Conservation (phyloP, 2,888 invertebrate species). For the Scaeva pyrastri region DNA sequence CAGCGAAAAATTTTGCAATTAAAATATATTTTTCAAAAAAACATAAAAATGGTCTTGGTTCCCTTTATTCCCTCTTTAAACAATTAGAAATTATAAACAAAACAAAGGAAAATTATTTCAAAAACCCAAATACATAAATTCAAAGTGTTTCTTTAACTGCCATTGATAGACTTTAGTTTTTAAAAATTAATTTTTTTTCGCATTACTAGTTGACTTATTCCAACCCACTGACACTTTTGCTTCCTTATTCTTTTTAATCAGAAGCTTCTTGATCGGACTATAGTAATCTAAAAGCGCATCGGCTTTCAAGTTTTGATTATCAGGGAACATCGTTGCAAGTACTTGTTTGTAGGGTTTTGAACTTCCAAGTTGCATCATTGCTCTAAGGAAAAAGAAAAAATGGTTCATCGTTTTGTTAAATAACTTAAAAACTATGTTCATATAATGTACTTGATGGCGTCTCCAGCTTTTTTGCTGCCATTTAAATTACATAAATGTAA, state of each 20-base stretch:
- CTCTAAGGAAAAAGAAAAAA: neutral
- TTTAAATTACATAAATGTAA: slow-evolving; percentile 91
- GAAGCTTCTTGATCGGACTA: slow-evolving; percentile 86
- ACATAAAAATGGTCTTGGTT: too few species aligned
- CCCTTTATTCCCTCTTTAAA: too few species aligned
- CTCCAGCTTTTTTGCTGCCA: slow-evolving; percentile 90
- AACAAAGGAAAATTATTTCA: too few species aligned
- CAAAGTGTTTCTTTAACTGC: too few species aligned
- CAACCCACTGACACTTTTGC: slow-evolving; percentile 18
- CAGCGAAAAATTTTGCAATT: too few species aligned
- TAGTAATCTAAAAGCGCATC: slow-evolving; percentile 91
- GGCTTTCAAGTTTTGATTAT: slow-evolving; percentile 88
- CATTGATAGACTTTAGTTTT: too few species aligned
- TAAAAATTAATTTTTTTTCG: neutral
- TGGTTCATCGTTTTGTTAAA: neutral
- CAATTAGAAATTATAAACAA: too few species aligned
- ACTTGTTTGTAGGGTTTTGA: slow-evolving; percentile 90
- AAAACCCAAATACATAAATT: too few species aligned
- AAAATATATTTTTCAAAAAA: too few species aligned
- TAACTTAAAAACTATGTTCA: neutral
- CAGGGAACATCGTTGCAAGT: slow-evolving; percentile 86
- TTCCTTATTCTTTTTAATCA: slow-evolving; percentile 3
- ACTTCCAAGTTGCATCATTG: slow-evolving; percentile 84
- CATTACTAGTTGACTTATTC: neutral
- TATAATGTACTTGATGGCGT: slow-evolving; percentile 84